Evolutionary conservation across 2,113 vertebrate genomes (phyloP).

Genomic region (Dissostichus mawsoni): DNA sequence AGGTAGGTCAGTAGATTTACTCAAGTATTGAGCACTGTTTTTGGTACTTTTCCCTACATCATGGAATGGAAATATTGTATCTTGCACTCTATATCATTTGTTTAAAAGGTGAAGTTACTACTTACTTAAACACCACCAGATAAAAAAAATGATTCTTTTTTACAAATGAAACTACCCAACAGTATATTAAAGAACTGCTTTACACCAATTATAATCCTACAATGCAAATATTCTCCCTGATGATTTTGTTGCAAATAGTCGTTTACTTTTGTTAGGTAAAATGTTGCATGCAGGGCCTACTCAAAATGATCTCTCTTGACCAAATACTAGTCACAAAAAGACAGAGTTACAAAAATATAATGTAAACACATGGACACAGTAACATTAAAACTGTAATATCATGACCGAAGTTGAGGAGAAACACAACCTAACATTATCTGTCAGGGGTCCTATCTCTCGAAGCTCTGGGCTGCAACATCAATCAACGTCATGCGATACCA

Average conservation of each 20-base stretch:
- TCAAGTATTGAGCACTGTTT: no score
- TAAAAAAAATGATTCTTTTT: no score
- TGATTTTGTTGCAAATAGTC: no score
- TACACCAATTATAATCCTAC: no score
- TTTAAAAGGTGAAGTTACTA: neutral
- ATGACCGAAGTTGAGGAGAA: conserved; percentile 1
- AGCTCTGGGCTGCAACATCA: conserved; percentile 29
- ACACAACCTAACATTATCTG: conserved; percentile 36
- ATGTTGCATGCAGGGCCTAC: no score
- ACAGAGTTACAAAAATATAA: neutral
- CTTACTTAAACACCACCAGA: neutral
- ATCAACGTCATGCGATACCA: conserved; percentile 40
- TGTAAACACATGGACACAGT: neutral
- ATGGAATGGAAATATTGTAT: neutral
- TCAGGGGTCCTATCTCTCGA: conserved; percentile 7
- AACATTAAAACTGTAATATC: neutral
- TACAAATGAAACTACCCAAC: no score
- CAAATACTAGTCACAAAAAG: neutral
- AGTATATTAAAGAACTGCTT: no score
- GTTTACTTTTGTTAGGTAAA: no score
- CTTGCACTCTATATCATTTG: neutral
- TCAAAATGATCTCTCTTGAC: neutral
- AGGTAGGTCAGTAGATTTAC: neutral
- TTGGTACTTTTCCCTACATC: no score
- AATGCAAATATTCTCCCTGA: no score